phyloP scores from a whole-genome alignment of 2,113 vertebrate genomes.

The Chrysochloris asiatica region DNA sequence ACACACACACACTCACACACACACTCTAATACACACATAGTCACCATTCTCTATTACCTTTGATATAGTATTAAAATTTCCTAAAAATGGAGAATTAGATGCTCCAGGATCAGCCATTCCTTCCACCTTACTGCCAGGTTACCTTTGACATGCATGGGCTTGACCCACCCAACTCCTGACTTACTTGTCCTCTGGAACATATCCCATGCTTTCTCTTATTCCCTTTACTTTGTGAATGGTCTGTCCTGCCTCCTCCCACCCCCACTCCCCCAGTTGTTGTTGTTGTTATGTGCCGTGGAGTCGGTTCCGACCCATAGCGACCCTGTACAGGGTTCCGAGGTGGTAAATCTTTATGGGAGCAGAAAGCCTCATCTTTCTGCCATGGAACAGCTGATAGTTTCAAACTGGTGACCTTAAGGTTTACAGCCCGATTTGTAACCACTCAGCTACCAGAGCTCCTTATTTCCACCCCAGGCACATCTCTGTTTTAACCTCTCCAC shows the following conservation, averaged over 20 bases:
- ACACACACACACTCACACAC: too few relatives aligned
- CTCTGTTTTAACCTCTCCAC: neutral
- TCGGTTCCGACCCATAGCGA: too few relatives aligned
- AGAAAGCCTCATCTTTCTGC: too few relatives aligned
- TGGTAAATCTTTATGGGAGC: too few relatives aligned
- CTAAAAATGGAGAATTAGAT: neutral
- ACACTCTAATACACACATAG: too few relatives aligned
- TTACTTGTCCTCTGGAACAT: neutral
- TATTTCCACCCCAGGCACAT: neutral
- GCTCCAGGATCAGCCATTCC: neutral
- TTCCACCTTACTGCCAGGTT: neutral
- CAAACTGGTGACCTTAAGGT: too few relatives aligned
- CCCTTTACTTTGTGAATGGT: neutral
- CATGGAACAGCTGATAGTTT: too few relatives aligned
- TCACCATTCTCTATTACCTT: neutral
- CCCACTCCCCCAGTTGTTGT: neutral
- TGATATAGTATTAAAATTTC: conserved; percentile 11
- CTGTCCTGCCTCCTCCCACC: neutral
- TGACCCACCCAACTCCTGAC: neutral
- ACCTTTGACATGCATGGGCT: too few relatives aligned
- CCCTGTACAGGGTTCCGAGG: too few relatives aligned
- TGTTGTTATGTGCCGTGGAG: too few relatives aligned
- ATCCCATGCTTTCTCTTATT: neutral
- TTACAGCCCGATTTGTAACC: too few relatives aligned
- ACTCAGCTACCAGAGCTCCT: too few relatives aligned